Base-by-base conservation (phyloP, 2,888 invertebrate species). In the Melangyna quadrimaculata region DNA sequence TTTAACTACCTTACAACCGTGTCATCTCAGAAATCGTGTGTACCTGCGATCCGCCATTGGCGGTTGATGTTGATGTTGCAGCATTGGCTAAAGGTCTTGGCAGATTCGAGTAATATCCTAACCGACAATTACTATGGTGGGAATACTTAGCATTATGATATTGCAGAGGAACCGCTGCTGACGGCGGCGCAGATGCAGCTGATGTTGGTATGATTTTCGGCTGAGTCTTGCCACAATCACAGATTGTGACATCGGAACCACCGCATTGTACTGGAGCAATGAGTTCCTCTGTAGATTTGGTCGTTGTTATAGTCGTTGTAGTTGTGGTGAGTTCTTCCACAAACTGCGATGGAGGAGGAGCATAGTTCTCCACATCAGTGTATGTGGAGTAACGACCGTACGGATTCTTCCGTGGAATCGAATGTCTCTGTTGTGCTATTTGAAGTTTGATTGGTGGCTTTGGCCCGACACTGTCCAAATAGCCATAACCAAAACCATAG, bases 401-500 rank as follows among this genome's bases (percentile, higher is more conserved):
- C 0, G 92, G 91, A 88, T 93, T 92, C 29, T 92, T 91, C 0
- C 92, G 89, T 32, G 92, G 92, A 88, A 92, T 92, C 10, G 94
- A 88, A 91, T 92, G 91, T 5, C 94, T 90, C 77, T 92, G 90
- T 92, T 94, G 91, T 14, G 91, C 89, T 32, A 91, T 89, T 93
- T 93, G 78, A 90, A 93, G 88, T 92, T 94, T 90, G 5, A 91
- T 89, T 8, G 90, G 89, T 8, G 91, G 92, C 75, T 91, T 92
- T 14, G 91, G 89, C 1, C 93, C 92, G 24, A 92, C 93, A 0
- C 96, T 95, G 88, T 96, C 96, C 72, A 96, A 92, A 89, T 96
- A 97, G 8, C 97, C 97, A 89, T 97, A 97, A 1, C 97, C 97
- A 89, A 96, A 97, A 3, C 97, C 96, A 88, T 97, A 97, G 0